Percentiles rank a stretch among this genome's conserved stretches.
Evolutionary conservation across 2,113 vertebrate species (phyloP).

Genomic region (Eurypyga helias): DNA sequence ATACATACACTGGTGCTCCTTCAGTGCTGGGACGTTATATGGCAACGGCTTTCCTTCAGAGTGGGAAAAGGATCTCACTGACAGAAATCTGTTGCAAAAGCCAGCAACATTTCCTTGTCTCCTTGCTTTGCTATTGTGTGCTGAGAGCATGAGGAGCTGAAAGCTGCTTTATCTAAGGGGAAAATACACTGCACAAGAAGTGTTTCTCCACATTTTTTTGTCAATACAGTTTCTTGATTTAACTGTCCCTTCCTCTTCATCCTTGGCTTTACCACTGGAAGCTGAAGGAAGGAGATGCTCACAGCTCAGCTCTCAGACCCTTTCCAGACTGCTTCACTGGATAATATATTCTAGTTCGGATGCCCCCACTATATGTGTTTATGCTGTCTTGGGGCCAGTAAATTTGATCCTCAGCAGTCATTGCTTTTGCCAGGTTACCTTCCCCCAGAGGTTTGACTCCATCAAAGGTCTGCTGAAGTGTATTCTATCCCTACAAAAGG

Average conservation of each 20-base stretch:
- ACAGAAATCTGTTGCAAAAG: not conserved
- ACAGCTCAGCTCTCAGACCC: not conserved
- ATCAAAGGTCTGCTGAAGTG: not conserved
- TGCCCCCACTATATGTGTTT: not conserved
- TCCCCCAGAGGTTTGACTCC: not conserved
- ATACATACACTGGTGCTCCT: rapidly evolving
- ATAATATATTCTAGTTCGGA: not conserved
- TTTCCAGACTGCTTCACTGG: not conserved
- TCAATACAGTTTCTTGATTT: not conserved
- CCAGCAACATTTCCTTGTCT: not conserved
- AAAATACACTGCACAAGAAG: not conserved
- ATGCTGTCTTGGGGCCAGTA: not conserved
- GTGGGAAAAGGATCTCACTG: not conserved
- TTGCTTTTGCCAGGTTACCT: not conserved
- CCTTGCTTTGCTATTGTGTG: not conserved
- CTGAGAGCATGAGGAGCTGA: not conserved
- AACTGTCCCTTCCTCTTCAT: not conserved
- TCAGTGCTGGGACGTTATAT: not conserved
- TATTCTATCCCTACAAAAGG: not conserved
- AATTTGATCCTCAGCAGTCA: not conserved
- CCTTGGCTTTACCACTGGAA: not conserved
- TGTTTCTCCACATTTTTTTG: not conserved
- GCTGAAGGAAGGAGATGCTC: not conserved
- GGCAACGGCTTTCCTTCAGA: not conserved
- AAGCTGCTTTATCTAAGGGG: not conserved